These are phyloP conservation scores for Sminthurinus signatus DNA, from an alignment of 1,140 invertebrate genomes.

Conservation along the genomic window DNA sequence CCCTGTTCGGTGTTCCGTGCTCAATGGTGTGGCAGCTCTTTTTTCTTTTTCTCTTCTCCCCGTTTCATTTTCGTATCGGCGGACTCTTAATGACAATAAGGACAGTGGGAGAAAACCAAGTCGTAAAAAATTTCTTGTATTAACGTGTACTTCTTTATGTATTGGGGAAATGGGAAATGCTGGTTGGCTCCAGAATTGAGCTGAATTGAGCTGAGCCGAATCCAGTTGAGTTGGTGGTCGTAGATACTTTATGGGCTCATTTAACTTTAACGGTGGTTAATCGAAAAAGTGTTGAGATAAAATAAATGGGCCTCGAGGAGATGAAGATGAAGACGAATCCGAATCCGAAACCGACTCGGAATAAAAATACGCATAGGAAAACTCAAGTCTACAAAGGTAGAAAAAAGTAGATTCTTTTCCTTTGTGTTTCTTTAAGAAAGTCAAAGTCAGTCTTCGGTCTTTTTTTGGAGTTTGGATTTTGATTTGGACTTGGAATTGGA, in stretches of 20 bases:
- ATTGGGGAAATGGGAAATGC: neutral
- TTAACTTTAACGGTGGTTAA: slow-evolving; percentile 26
- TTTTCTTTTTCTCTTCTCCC: neutral
- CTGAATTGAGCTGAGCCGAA: no score
- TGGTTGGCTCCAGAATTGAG: no score
- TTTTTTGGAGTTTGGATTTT: no score
- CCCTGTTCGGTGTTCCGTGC: no score
- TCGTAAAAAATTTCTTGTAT: slow-evolving; percentile 16
- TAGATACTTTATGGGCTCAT: slow-evolving; percentile 24
- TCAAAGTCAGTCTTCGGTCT: no score
- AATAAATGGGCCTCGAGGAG: slow-evolving; percentile 21
- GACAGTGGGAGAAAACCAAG: slow-evolving; percentile 14
- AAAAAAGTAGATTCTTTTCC: slow-evolving; percentile 6
- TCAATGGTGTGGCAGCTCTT: no score
- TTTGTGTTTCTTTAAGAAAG: slow-evolving; percentile 4
- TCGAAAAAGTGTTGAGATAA: slow-evolving; percentile 29
- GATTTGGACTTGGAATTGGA: no score
- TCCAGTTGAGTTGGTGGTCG: no score
- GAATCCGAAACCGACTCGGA: neutral
- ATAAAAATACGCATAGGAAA: no score
- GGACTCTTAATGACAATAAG: slow-evolving; percentile 1
- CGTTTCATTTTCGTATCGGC: neutral
- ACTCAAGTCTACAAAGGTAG: no score
- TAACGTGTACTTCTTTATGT: slow-evolving; percentile 1
- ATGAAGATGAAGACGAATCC: no score